phyloP scores from a whole-genome alignment of 1,140 invertebrate species.

The Drosophila equinoxialis region DNA sequence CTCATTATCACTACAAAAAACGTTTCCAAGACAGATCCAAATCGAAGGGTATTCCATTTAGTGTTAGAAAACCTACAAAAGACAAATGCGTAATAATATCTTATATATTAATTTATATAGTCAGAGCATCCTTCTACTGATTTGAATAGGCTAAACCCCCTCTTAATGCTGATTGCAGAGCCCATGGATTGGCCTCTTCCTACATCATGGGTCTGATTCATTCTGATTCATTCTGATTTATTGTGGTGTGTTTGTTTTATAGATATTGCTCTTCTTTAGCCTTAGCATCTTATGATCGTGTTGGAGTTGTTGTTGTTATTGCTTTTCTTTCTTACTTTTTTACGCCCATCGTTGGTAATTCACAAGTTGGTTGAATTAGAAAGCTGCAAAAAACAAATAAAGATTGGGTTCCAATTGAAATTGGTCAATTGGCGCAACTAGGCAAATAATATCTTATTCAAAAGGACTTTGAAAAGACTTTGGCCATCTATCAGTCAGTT shows the following conservation, averaged over 20 bases:
- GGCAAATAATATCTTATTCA: too few relatives aligned
- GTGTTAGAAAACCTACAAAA: too few relatives aligned
- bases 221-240: constrained; percentile 48
- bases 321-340: constrained; percentile 35
- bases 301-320: constrained; percentile 32
- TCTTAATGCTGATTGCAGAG: not conserved
- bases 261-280: constrained; percentile 38
- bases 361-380: constrained; percentile 52
- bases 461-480: too few relatives aligned
- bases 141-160: not conserved
- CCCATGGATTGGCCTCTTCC: not conserved
- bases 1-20: too few relatives aligned
- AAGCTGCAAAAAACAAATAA: constrained; percentile 78
- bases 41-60: too few relatives aligned
- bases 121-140: too few relatives aligned
- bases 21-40: too few relatives aligned
- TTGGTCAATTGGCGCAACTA: too few relatives aligned
- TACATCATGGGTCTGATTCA: constrained; percentile 28
- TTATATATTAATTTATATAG: too few relatives aligned
- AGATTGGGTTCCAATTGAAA: constrained; percentile 57
- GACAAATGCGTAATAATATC: too few relatives aligned
- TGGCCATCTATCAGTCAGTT: too few relatives aligned
- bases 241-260: constrained; percentile 54
- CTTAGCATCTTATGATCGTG: constrained; percentile 28
- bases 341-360: constrained; percentile 67